A percentile compares a stretch with the other conserved stretches of the same genome.
Evolutionary conservation across 2,113 vertebrate genomes (phyloP).

Genomic region (Burhinus oedicnemus): DNA sequence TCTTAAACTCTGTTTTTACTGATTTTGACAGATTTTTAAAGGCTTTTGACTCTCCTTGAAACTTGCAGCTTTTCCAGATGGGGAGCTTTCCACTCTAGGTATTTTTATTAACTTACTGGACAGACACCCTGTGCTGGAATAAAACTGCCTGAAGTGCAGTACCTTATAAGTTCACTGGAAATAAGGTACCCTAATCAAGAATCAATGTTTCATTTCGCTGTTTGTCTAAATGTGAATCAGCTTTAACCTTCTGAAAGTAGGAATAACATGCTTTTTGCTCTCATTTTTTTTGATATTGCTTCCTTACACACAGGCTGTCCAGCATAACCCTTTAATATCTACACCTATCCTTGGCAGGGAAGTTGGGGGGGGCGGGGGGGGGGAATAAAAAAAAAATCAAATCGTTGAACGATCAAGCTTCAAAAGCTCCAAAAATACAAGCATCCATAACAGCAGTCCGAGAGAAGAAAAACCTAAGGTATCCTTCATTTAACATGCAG

Average conservation of each 20-base stretch:
- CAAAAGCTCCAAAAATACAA: background rate
- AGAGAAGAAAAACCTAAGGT: background rate
- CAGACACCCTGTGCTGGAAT: background rate
- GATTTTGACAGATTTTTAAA: background rate
- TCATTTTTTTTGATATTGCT: background rate
- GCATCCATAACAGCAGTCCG: background rate
- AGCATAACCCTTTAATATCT: background rate
- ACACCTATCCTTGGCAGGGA: background rate
- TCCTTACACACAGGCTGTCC: background rate
- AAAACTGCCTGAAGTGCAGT: background rate
- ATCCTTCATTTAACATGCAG: background rate
- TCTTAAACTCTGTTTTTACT: background rate
- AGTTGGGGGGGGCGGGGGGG: no score
- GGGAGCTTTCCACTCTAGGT: background rate
- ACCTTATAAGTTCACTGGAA: background rate
- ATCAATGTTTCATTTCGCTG: background rate
- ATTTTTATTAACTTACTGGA: background rate
- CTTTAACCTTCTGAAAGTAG: background rate
- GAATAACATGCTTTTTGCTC: background rate
- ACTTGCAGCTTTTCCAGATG: background rate
- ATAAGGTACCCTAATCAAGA: background rate
- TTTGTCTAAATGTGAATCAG: background rate
- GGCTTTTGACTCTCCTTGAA: background rate
- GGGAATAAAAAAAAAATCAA: background rate
- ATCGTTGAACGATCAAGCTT: background rate